These are phyloP conservation scores for Brachionus paranguensis DNA, from an alignment of 1,140 invertebrate genomes.

Conservation along the genomic window DNA sequence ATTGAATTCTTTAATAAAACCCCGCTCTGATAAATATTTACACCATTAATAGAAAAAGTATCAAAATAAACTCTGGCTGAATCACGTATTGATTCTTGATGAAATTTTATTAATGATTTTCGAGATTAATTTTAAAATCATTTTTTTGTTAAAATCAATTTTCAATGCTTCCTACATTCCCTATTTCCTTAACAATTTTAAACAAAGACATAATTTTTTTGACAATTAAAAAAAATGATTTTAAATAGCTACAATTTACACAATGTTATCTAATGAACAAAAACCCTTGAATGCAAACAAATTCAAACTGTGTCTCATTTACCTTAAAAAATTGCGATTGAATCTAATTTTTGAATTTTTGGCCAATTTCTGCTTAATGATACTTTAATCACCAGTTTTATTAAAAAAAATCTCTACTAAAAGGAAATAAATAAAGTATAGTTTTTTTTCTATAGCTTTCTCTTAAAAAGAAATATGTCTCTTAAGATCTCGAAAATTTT, in stretches of 20 bases:
- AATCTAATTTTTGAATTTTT: background rate
- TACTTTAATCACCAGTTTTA: background rate
- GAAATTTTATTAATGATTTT: background rate
- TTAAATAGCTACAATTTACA: background rate
- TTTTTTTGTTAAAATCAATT: background rate
- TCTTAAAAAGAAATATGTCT: background rate
- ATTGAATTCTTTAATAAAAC: background rate
- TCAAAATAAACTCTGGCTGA: background rate
- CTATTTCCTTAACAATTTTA: background rate
- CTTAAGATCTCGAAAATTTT: background rate
- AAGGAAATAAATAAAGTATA: background rate
- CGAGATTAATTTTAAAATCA: background rate
- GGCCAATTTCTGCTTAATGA: background rate
- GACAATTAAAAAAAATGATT: background rate
- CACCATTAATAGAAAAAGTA: background rate
- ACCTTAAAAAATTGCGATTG: background rate
- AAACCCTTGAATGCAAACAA: background rate
- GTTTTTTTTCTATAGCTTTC: background rate
- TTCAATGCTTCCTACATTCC: background rate
- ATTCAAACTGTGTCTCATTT: background rate
- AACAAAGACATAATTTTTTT: background rate
- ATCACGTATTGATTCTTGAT: background rate
- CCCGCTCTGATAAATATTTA: background rate
- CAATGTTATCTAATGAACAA: background rate
- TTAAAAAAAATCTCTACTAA: background rate